Conservation (phyloP, 2,888 invertebrate genomes). For the Notocelia uddmanniana region DNA sequence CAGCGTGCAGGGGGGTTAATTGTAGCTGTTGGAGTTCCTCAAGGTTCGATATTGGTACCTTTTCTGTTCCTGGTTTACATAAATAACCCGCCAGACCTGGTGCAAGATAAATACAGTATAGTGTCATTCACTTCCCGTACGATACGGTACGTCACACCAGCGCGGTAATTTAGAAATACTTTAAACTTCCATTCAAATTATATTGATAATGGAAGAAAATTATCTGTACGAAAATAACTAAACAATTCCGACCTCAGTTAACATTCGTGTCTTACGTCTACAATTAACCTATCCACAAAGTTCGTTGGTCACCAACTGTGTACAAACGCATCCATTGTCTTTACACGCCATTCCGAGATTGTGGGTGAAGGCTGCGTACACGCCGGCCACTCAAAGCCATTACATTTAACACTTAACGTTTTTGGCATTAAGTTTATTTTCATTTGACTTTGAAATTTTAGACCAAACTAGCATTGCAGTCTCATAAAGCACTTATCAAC, state of each 20-base stretch:
- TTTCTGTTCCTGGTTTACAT: no score
- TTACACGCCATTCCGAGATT: conserved; percentile 44
- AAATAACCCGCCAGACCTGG: no score
- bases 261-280: conserved; percentile 10
- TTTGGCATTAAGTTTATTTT: conserved; percentile 2
- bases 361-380: conserved; percentile 49
- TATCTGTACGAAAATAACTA: background rate
- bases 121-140: no score
- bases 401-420: background rate
- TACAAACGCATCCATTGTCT: conserved; percentile 47
- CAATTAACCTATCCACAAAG: conserved; percentile 21
- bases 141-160: no score
- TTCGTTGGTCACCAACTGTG: conserved; percentile 37
- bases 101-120: no score
- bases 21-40: no score
- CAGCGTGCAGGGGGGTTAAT: no score
- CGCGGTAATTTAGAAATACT: background rate
- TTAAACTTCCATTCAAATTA: background rate
- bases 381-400: conserved; percentile 9
- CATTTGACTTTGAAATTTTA: background rate
- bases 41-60: no score
- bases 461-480: background rate
- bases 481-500: background rate
- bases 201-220: background rate
- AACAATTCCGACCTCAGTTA: background rate